phyloP scores from a whole-genome alignment of 2,888 invertebrate species.

The Pseudococcus jackbeardsleyi region DNA sequence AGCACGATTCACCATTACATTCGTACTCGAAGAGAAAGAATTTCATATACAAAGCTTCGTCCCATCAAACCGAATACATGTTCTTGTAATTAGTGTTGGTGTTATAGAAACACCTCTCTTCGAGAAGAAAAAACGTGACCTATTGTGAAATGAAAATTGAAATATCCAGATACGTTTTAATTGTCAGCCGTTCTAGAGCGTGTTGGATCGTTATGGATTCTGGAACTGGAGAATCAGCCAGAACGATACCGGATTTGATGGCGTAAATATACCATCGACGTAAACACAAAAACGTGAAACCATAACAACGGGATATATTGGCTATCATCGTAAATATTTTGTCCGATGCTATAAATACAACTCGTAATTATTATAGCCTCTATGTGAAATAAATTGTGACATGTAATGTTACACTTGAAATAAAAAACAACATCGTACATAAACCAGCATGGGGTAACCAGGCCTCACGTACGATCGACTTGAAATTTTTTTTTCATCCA shows the following conservation, averaged over 20 bases:
- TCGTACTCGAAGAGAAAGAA: conserved; percentile 4
- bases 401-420: conserved; percentile 19
- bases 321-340: conserved; percentile 36
- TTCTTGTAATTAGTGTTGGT: conserved; percentile 36
- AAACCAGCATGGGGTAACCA: conserved; percentile 25
- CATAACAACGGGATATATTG: conserved; percentile 13
- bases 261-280: not conserved
- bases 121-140: conserved; percentile 15
- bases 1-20: conserved; percentile 42
- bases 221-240: not conserved
- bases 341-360: conserved; percentile 20
- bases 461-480: conserved; percentile 4
- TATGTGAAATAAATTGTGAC: conserved; percentile 28
- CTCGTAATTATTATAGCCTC: conserved; percentile 35
- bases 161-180: conserved; percentile 22
- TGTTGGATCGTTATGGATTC: conserved; percentile 6
- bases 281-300: conserved; percentile 11
- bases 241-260: not conserved
- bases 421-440: not conserved
- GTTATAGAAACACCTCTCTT: conserved; percentile 12
- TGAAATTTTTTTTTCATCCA: not conserved
- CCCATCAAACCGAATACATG: conserved; percentile 9
- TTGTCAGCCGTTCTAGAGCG: not conserved
- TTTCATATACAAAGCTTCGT: not conserved
- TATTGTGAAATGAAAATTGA: conserved; percentile 17